Conservation (phyloP, 2,888 invertebrate genomes). For the Brachyptera risi region DNA sequence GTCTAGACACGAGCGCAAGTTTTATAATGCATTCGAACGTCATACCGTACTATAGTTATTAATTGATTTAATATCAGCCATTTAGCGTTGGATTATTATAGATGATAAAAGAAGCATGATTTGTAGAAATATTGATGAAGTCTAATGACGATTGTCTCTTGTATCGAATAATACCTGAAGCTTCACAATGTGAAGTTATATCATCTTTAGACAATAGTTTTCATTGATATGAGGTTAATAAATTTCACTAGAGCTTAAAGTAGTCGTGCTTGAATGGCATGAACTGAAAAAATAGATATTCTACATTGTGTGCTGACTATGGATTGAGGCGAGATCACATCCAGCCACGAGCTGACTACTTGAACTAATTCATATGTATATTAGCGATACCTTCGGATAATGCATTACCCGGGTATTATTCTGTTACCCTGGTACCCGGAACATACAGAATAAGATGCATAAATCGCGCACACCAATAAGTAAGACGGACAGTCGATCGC, state of each 20-base stretch:
- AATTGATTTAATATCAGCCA: constrained; percentile 11
- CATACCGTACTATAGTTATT: not conserved
- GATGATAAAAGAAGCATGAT: constrained; percentile 16
- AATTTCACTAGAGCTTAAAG: constrained; percentile 5
- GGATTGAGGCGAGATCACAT: not conserved
- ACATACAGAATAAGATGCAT: too few species aligned
- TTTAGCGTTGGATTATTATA: constrained; percentile 6
- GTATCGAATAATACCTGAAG: not conserved
- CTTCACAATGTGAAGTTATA: not conserved
- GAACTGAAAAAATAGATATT: constrained; percentile 4
- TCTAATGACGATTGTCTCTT: constrained; percentile 2
- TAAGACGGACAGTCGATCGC: too few species aligned
- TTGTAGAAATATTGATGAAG: constrained; percentile 18
- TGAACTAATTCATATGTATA: too few species aligned
- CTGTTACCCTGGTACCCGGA: too few species aligned
- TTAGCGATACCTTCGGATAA: too few species aligned
- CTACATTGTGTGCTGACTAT: not conserved
- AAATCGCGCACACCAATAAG: too few species aligned
- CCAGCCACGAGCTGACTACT: constrained; percentile 1
- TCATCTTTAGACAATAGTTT: constrained; percentile 13
- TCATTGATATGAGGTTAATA: constrained; percentile 19
- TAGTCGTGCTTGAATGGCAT: constrained; percentile 15
- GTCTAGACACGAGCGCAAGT: not conserved
- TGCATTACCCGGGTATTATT: too few species aligned
- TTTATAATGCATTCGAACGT: not conserved